phyloP scores from a whole-genome alignment of 2,113 vertebrate species.

The Rhinogobius similis region DNA sequence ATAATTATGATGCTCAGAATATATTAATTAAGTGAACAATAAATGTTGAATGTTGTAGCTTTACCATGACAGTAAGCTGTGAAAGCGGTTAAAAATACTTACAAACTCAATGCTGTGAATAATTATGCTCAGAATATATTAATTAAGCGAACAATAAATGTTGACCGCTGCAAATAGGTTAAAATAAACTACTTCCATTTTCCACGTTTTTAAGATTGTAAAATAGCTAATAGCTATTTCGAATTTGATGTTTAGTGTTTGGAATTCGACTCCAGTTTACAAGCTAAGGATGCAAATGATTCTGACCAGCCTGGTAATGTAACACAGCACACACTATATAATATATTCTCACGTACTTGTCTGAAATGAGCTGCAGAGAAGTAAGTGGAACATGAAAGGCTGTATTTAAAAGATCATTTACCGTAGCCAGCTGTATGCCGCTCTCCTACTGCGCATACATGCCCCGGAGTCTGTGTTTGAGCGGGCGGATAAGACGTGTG shows the following conservation, averaged over 20 bases:
- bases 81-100: no score
- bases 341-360: conserved; percentile 2
- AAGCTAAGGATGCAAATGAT: background rate
- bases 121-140: no score
- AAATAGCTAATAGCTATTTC: no score
- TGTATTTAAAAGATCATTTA: conserved; percentile 38
- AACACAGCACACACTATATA: background rate
- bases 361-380: background rate
- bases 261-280: background rate
- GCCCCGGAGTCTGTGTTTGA: conserved; percentile 23
- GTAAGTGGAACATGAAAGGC: conserved; percentile 19
- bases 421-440: conserved; percentile 20
- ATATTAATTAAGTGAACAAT: no score
- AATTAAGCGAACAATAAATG: no score
- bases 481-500: conserved; percentile 33
- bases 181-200: no score
- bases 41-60: no score
- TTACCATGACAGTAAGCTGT: no score
- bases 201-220: no score
- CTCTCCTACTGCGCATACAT: conserved; percentile 20
- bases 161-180: no score
- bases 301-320: background rate
- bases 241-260: background rate
- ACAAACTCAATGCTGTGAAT: no score
- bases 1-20: no score